These are phyloP conservation scores for Varanus salvator DNA, from an alignment of 2,113 vertebrate genomes.

Conservation along the genomic window DNA sequence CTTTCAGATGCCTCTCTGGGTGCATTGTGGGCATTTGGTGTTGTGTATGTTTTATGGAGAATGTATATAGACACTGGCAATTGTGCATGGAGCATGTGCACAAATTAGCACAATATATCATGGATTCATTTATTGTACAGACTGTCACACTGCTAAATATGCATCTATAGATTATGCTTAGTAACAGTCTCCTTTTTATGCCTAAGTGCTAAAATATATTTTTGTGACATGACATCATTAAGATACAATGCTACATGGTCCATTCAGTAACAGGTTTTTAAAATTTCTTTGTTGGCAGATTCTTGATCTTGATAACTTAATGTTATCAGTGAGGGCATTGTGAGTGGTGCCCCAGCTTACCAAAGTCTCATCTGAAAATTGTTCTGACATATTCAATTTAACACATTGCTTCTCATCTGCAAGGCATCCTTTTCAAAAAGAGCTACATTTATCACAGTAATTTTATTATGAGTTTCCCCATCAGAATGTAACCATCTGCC, in stretches of 20 bases:
- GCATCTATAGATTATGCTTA: background rate
- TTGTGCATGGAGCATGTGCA: background rate
- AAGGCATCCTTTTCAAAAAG: conserved; percentile 3
- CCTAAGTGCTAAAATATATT: conserved; percentile 46
- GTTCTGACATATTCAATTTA: conserved; percentile 19
- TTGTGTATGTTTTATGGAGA: background rate
- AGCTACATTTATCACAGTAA: background rate
- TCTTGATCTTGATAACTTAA: background rate
- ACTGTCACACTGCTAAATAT: background rate
- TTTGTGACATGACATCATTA: conserved; percentile 36
- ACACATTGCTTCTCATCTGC: background rate
- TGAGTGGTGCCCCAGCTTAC: background rate
- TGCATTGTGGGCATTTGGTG: background rate
- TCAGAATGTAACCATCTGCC: conserved; percentile 1
- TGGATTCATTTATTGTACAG: background rate
- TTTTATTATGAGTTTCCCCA: conserved; percentile 29
- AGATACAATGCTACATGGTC: conserved; percentile 18
- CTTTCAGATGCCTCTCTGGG: background rate
- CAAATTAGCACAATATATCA: background rate
- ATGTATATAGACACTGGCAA: background rate
- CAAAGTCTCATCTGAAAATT: background rate
- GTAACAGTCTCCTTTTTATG: background rate
- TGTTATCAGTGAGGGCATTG: conserved; percentile 12
- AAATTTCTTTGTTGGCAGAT: conserved; percentile 13
- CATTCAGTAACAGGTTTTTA: conserved; percentile 29